Conservation (phyloP, 2,113 vertebrate genomes). For the Sphyrna mokarran region DNA sequence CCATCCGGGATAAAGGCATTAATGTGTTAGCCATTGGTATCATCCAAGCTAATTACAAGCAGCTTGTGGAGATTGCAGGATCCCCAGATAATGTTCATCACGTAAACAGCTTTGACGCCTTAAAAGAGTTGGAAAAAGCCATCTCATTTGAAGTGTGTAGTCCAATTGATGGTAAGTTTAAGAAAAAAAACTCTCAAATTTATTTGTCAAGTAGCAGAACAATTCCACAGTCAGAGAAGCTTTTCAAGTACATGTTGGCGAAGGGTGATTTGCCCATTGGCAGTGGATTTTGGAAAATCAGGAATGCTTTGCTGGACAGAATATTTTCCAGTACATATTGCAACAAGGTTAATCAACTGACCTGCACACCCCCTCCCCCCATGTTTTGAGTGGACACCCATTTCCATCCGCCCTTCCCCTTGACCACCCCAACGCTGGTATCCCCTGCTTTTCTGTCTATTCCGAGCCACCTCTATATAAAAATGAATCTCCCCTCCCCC, state of each 20-base stretch:
- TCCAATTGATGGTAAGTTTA: constrained; percentile 54
- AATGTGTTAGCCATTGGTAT: constrained; percentile 67
- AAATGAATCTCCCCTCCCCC: no score
- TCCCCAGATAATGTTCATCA: constrained; percentile 52
- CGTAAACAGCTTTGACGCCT: constrained; percentile 57
- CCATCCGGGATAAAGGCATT: constrained; percentile 60
- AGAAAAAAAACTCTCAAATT: neutral
- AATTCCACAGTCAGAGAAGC: neutral
- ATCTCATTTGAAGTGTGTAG: constrained; percentile 65
- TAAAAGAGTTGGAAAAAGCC: constrained; percentile 59
- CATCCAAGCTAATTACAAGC: constrained; percentile 50
- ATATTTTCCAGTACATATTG: neutral
- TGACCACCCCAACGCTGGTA: no score
- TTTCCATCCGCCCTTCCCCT: no score
- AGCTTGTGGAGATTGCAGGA: constrained; percentile 67
- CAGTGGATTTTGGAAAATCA: neutral
- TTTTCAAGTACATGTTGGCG: neutral
- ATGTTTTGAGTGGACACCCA: no score
- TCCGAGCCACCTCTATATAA: no score
- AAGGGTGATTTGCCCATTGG: neutral
- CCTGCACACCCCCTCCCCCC: no score
- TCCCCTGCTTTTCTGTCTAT: neutral
- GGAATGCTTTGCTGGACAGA: neutral
- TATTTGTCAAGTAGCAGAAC: neutral
- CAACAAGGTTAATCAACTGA: neutral